Evolutionary conservation across 2,797 vertebrate genomes (phyloP).

Genomic region (Ciconia nigra): DNA sequence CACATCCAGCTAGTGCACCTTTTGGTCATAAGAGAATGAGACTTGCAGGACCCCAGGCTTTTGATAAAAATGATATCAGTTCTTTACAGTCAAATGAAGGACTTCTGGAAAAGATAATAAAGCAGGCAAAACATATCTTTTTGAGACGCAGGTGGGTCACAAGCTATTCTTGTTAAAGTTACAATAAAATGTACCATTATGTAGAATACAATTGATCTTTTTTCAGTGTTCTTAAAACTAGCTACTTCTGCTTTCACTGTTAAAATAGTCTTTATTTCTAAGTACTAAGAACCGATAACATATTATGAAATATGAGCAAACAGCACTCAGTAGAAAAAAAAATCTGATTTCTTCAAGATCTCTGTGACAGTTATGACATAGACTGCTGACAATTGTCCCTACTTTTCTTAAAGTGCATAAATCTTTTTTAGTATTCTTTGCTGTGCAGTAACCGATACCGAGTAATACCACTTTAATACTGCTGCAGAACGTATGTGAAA

Average conservation of each 20-base stretch:
- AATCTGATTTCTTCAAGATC: not conserved
- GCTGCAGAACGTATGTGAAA: not conserved
- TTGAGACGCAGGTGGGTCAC: slow-evolving; percentile 87
- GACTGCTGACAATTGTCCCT: not conserved
- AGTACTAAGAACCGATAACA: not conserved
- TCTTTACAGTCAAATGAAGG: slow-evolving; percentile 89
- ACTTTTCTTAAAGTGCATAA: not conserved
- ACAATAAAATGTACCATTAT: not conserved
- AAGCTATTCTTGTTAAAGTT: not conserved
- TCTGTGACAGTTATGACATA: not conserved
- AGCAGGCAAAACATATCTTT: slow-evolving; percentile 98
- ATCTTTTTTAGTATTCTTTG: not conserved
- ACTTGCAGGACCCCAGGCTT: slow-evolving; percentile 90
- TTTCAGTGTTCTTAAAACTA: not conserved
- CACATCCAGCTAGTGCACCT: slow-evolving; percentile 91
- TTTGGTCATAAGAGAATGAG: slow-evolving; percentile 94
- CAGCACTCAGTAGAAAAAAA: not conserved
- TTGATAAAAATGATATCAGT: slow-evolving; percentile 90
- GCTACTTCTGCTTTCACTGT: not conserved
- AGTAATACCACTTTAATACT: not conserved
- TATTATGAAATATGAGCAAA: not conserved
- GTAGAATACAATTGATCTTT: not conserved
- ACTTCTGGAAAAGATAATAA: slow-evolving; percentile 97
- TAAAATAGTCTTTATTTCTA: not conserved
- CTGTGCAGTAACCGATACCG: not conserved